These are phyloP conservation scores for Conistra vaccinii DNA, from an alignment of 2,888 invertebrate species.

Conservation along the genomic window DNA sequence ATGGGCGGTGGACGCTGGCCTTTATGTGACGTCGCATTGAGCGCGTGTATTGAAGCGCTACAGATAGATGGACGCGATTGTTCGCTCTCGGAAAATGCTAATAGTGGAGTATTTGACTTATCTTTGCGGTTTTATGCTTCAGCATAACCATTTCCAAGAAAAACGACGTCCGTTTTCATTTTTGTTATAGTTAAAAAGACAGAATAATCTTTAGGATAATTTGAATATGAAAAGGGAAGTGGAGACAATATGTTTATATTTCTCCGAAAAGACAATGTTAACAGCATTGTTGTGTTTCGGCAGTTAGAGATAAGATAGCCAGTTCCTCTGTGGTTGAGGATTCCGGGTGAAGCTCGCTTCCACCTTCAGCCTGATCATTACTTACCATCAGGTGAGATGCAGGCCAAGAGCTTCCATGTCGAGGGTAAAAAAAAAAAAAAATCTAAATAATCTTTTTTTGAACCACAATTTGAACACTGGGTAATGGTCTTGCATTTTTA, in stretches of 20 bases:
- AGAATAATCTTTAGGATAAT: neutral
- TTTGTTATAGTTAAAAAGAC: neutral
- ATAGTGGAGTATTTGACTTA: constrained; percentile 28
- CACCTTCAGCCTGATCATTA: no score
- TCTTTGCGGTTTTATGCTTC: neutral
- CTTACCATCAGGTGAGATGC: no score
- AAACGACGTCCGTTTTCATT: neutral
- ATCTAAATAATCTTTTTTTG: neutral
- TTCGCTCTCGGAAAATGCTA: constrained; percentile 43
- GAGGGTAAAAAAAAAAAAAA: no score
- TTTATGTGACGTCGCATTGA: constrained; percentile 70
- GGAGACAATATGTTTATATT: neutral
- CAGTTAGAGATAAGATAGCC: no score
- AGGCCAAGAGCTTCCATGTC: no score
- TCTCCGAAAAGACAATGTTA: neutral
- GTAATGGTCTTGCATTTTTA: neutral
- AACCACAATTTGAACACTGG: neutral
- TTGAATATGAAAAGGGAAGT: neutral
- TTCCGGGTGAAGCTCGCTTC: no score
- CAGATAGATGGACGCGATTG: constrained; percentile 61
- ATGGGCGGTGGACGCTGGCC: constrained; percentile 43
- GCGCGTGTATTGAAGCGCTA: constrained; percentile 69
- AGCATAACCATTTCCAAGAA: neutral
- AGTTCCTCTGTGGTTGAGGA: no score
- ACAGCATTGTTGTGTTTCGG: no score